Base-by-base conservation (phyloP, 2,888 invertebrate genomes). In the Metalampra italica region DNA sequence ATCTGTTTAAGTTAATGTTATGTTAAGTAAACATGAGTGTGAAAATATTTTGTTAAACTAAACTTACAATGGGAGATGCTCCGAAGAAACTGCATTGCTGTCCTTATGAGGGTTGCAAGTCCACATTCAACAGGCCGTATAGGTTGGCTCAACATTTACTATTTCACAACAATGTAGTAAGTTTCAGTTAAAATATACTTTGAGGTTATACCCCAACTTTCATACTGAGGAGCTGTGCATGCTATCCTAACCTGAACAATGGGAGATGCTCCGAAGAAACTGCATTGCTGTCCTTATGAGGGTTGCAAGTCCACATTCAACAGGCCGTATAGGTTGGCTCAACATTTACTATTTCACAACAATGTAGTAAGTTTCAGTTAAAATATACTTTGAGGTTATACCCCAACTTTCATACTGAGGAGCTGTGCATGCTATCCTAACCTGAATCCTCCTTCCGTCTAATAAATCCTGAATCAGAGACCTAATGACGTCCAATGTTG, bases 141-240 rank as follows among this genome's bases (percentile, higher is more conserved):
- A 84, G 90, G 58, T 72, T 93, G 48, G 80, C 87, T 37, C 90
- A 91, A 45, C 93, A 93, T 65, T 71, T 90, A 51, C 82, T 87
- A 52, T 73, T 80, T 34, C 93, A 93, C 58, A 82, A 83, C 1
- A 91, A 91, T 62, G 76, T 91, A 55, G 93, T 93, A 87, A 79
- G 84, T 71, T 30, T 30, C 1, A n/a, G 22, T 22, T 22, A 22
- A 22, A 29, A 41, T 12, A 34, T 49, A 32, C 29, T 42, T 22
- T 34, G n/a, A 30, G 7, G 2, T 22, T 22, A 3, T 22, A 22
- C 22, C 22, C 22, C 22, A 3, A n/a, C 5, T 22, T 22, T 22
- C 22, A 22, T 22, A 22, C 2, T 22, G 22, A 22, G 5, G 2
- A 22, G 22, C 8, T 41, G 12, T n/a, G 9, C 11, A 22, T n/a